These are phyloP conservation scores for Poecilobothrus nobilitatus DNA, from an alignment of 2,888 invertebrate genomes.

Conservation along the genomic window DNA sequence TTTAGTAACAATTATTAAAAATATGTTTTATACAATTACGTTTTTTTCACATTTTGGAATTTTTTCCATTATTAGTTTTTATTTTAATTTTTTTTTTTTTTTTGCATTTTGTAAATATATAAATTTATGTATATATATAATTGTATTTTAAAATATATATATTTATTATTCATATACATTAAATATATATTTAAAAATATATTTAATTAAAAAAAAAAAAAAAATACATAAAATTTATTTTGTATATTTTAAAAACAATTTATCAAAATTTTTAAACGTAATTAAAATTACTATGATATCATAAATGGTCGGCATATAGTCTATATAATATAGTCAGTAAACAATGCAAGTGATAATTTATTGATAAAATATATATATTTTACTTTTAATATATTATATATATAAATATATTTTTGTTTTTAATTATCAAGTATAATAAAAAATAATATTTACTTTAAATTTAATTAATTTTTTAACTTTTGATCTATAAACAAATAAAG, in stretches of 20 bases:
- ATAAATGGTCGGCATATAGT: background rate
- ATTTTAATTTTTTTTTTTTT: background rate
- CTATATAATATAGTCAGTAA: background rate
- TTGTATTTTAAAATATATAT: background rate
- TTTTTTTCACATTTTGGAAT: background rate
- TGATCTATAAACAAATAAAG: too few species aligned
- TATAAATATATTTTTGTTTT: too few species aligned
- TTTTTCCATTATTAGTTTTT: too few species aligned
- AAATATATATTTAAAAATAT: background rate
- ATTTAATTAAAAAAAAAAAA: background rate
- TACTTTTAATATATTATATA: too few species aligned
- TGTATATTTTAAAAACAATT: background rate
- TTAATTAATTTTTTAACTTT: too few species aligned
- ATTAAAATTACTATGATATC: conserved; percentile 1
- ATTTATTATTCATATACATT: background rate
- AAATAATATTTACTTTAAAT: too few species aligned
- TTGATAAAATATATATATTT: too few species aligned
- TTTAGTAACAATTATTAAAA: conserved; percentile 5
- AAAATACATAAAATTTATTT: conserved; percentile 2
- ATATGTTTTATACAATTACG: background rate
- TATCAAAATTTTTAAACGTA: background rate
- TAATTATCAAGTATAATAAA: too few species aligned
- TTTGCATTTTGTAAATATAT: background rate
- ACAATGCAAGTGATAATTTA: background rate
- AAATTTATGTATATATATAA: background rate